Evolutionary conservation across 2,888 invertebrate species (phyloP).

Genomic region (Cybosia mesomella): DNA sequence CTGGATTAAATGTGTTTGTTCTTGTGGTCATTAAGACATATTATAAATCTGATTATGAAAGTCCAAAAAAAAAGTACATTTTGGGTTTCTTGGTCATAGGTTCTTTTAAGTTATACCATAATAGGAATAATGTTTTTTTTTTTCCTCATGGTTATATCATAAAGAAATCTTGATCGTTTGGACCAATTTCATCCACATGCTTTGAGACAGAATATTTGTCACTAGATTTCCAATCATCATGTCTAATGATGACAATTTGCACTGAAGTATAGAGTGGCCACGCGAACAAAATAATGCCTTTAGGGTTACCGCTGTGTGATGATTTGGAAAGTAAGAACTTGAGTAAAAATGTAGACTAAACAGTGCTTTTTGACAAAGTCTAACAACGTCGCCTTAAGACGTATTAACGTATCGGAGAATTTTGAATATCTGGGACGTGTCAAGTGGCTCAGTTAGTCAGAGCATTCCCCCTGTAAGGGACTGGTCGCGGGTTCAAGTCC

Average conservation of each 20-base stretch:
- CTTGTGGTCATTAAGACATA: background rate
- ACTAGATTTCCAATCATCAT: background rate
- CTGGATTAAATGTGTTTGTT: background rate
- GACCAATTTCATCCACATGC: too few species aligned
- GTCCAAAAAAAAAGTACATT: background rate
- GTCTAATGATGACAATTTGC: background rate
- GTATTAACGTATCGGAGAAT: too few species aligned
- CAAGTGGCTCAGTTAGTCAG: too few species aligned
- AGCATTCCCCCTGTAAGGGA: too few species aligned
- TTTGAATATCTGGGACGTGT: too few species aligned
- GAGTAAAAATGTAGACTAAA: background rate
- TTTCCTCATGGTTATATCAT: too few species aligned
- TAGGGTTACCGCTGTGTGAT: background rate
- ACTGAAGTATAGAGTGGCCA: background rate
- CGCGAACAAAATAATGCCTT: background rate
- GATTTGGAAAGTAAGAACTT: background rate
- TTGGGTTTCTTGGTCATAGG: too few species aligned
- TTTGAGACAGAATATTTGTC: background rate
- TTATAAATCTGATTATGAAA: background rate
- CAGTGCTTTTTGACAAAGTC: background rate
- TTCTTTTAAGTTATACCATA: background rate
- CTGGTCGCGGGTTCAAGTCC: too few species aligned
- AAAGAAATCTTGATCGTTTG: too few species aligned
- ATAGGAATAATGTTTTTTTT: too few species aligned
- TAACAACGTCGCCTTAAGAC: too few species aligned